Conservation (phyloP, 2,113 vertebrate genomes). For the Rhea americana region DNA sequence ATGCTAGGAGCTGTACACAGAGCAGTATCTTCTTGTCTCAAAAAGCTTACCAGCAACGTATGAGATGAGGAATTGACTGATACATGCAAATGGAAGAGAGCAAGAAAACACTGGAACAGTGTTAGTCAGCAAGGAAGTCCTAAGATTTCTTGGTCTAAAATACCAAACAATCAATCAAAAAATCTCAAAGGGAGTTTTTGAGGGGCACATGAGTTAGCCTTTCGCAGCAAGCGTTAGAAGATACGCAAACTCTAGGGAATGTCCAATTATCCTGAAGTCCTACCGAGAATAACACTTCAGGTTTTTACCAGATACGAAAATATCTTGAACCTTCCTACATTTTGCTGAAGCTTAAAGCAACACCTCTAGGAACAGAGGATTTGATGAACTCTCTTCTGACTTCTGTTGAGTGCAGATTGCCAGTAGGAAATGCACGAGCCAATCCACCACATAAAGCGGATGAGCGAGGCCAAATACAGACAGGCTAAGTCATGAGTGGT, state of each 20-base stretch:
- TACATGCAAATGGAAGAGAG: not conserved
- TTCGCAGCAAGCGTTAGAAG: not conserved
- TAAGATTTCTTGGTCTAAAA: not conserved
- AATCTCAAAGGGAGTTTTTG: not conserved
- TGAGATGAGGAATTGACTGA: not conserved
- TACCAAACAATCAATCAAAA: not conserved
- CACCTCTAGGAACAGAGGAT: not conserved
- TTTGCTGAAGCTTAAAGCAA: not conserved
- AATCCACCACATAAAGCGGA: not conserved
- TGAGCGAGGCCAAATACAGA: not conserved
- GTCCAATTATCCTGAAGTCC: not conserved
- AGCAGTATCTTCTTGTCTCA: not conserved
- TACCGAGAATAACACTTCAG: not conserved
- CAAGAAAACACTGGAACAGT: fast-evolving
- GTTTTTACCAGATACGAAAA: not conserved
- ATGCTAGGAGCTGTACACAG: not conserved
- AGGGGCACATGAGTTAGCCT: not conserved
- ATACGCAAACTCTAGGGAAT: not conserved
- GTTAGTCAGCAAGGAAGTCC: not conserved
- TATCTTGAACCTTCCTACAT: not conserved
- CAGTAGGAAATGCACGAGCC: not conserved
- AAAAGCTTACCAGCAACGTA: not conserved
- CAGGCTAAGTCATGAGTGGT: not conserved
- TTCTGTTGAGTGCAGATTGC: not conserved
- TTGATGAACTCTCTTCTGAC: not conserved